Evolutionary conservation across 2,113 vertebrate species (phyloP), one percentile per base, ranked within the genome.

Genomic region (Platichthys stellatus): DNA sequence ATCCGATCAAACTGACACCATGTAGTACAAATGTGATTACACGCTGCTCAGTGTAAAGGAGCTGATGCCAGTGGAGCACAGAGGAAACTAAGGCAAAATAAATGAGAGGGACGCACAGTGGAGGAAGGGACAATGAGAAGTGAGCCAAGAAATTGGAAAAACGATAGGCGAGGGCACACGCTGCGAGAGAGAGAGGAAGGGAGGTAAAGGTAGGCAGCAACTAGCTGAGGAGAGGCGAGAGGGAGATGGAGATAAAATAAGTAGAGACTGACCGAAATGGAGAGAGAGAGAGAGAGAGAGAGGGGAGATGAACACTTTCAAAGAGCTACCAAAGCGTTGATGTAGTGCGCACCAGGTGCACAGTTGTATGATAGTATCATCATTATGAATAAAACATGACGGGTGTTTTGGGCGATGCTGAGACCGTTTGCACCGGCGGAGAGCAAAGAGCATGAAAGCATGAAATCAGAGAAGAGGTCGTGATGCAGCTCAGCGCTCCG

Each of bases 381-480:
- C 73, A 71, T 72, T 81, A 74, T 76, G 70, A 81, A 86, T 80
- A 78, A 85, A 82, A 66, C 65, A 73, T 72, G 65, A 67, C 5
- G 78, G 72, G 72, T 88, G 80, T 86, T 91, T 81, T 80, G 84
- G 17, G 11, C 8, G 35, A 57, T 2, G 61, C 81, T 28, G 63
- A 85, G 88, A 82, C 86, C 81, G 83, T 91, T 90, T 89, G 74
- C 76, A 58, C 54, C 56, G 49, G 49, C 81, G 72, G 71, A 69
- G 84, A 89, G 84, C 31, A 56, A 84, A 75, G 84, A 88, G 89
- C 92, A 93, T 92, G 83, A 89, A 91, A 89, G 92, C 90, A 78
- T 92, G 91, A 93, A 93, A 92, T 93, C 90, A 92, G 80, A 86
- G 87, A 87, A 84, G 90, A 85, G 88, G 81, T 90, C 76, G 76